Evolutionary conservation across 2,113 vertebrate genomes (phyloP), one percentile per base, ranked within the genome.

Genomic region (Embiotoca jacksoni): DNA sequence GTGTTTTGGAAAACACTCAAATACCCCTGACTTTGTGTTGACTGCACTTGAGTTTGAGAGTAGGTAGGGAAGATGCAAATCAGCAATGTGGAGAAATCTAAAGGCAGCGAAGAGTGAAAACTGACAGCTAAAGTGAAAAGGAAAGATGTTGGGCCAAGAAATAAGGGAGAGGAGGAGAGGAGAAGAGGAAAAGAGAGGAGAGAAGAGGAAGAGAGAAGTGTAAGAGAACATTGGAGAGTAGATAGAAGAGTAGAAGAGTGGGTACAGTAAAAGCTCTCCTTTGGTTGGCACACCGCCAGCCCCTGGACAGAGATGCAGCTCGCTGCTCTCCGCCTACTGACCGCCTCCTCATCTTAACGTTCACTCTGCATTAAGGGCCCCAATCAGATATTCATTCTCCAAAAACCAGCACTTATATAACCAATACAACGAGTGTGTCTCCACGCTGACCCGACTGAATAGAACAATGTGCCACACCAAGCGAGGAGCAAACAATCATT

Each of bases 331-430:
- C 90, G 78, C 93, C 94, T 75, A 94, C 91, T 85, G 82, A 71
- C 90, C 83, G 83, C 92, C 93, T 91, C 93, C 91, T 93, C 93
- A 91, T 94, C 91, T 80, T 81, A 90, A 88, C 73, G 85, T 81
- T 92, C 90, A 78, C 91, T 92, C 89, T 90, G 92, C 91, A 94
- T 94, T 92, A 92, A 90, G 89, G 80, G 85, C 88, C 86, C 82
- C 92, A 94, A 93, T 94, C 92, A 94, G 92, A 94, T 93, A 93
- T 93, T 93, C 91, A 91, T 91, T 92, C 91, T 93, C 89, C 92
- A 92, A 92, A 23, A 94, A 89, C 82, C 91, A 52, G 78, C 82
- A 74, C 89, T 95, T 95, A 94, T 76, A 91, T 94, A 94, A 94
- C 78, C 37, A 41, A 86, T 81, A 83, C 81, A 83, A 92, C 89